Base-by-base conservation (phyloP, 2,797 vertebrate species). In the Enteromius anoplus region DNA sequence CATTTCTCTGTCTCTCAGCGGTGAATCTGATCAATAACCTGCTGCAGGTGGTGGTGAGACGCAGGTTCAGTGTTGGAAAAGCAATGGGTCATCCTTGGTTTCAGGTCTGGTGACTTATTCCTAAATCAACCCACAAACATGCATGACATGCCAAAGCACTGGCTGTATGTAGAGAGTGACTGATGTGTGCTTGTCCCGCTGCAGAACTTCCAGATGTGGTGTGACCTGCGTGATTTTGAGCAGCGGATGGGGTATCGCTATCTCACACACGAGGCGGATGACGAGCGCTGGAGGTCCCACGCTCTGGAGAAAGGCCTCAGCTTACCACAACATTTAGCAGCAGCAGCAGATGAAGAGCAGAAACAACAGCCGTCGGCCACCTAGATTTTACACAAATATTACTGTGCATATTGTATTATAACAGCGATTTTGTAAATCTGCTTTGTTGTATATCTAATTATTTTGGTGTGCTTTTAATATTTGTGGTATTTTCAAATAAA, bases 11-110 rank as follows among this genome's bases (percentile, higher is more conserved):
- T 37, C 23, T 75, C 70, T 10, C 88, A 95, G 94, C 92, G 1
- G 92, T 95, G 88, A 94, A 90, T 82, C 91, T 95, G 87, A 94
- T 95, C 88, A 93, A 83, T 34, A 94, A 95, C 92, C 91, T 95
- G 88, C 93, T 95, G 89, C 94, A 94, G 91, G 94, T 95, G 90
- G 90, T 92, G 4, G 86, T 93, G 53, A 91, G 90, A 47, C 90
- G 91, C 45, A 87, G 94, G 69, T 95, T 91, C 92, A 95, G 86
- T 0, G 94, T 94, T 62, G 94, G 93, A 1, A 94, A 92, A 90
- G 91, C 94, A 0, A 88, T 95, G 87, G 93, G 92, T 71, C 94
- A 95, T 88, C 26, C 89, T 78, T 95, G 94, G 94, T 91, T 95
- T 84, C 92, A 95, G 85, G 80, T 87, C 53, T 11, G 32, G 14